Base-by-base conservation (phyloP, 2,113 vertebrate species). In the Climacteris rufus region DNA sequence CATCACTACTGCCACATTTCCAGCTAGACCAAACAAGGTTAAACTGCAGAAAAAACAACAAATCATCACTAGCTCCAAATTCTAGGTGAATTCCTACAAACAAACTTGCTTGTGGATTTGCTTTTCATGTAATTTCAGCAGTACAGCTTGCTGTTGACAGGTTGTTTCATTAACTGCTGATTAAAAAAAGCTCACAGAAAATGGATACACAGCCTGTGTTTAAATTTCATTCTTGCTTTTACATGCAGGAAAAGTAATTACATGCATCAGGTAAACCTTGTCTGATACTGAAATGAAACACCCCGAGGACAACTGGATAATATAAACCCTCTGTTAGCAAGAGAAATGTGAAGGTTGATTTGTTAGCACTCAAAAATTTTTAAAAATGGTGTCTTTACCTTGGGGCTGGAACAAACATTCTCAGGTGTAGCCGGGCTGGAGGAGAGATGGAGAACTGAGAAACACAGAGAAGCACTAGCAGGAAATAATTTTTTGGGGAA, bases 21-120 rank as follows among this genome's bases (percentile, higher is more conserved):
- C 60, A 95, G 69, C 77, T 95, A 96, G 94, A 97, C 96, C 96
- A 96, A 97, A 96, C 95, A 96, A 96, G 86, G 80, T 79, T 80
- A 80, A 92, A 71, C 87, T 93, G 83, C 40, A 96, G 82, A 87
- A 96, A 88, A 92, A 95, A 53, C 79, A 96, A 90, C 87, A 97
- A 95, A 95, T 85, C 90, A 65, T 83, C 87, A 69, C 86, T 54
- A 92, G 47, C 30, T 83, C 66, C 86, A 87, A 96, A 85, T 37
- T 63, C n/a, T 63, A 87, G 78, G 95, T 93, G 89, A 75, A 96
- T 72, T 57, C 70, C 95, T 76, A 72, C 85, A 96, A 96, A 92
- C 84, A 95, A 95, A 94, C 70, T 78, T 35, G 47, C 20, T 85
- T 1, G 19, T 74, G 45, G 42, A 76, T 94, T 95, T 94, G 61